Evolutionary conservation across 2,113 vertebrate species (phyloP), one percentile per base, ranked within the genome.

Genomic region (Paramisgurnus dabryanus): DNA sequence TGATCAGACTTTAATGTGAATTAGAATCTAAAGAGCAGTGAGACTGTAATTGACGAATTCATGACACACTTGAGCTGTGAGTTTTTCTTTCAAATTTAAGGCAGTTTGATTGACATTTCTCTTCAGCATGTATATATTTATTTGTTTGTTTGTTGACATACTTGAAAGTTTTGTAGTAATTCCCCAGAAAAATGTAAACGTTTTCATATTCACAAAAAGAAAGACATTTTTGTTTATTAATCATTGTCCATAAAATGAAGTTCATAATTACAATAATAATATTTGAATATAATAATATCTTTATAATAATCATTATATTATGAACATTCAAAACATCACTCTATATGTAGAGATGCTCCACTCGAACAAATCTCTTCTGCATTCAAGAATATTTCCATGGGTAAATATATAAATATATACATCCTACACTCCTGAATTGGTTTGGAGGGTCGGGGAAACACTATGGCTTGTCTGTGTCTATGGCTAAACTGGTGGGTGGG

Each of bases 141-240:
- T 90, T 90, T 89, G 90, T 91, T 90, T 88, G 89, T 83, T 85
- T 78, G 76, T 82, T 80, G 71, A 84, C 82, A 82, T 86, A 80
- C 78, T 86, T 81, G 27, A 84, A 70, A 80, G 69, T 45, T 67
- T 58, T 58, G n/a, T 43, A 74, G 60, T 74, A 80, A 60, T 72
- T 67, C 71, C 71, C 66, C 71, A 57, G 70, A 67, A 81, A 74
- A 81, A 75, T 75, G 50, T 81, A 81, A 82, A 84, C 80, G 80
- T 86, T 76, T 83, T 68, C 82, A 86, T 84, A 81, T 86, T 86
- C 76, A 86, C 85, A 84, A 86, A 86, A 83, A 69, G 70, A 86
- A 84, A 83, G 70, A 73, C 73, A 80, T 78, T 65, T 75, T 66
- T 81, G 76, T 74, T 80, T 58, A 72, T 83, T 74, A 83, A 82